Base-by-base conservation (phyloP, 2,888 invertebrate species). In the Ligdia adustata region DNA sequence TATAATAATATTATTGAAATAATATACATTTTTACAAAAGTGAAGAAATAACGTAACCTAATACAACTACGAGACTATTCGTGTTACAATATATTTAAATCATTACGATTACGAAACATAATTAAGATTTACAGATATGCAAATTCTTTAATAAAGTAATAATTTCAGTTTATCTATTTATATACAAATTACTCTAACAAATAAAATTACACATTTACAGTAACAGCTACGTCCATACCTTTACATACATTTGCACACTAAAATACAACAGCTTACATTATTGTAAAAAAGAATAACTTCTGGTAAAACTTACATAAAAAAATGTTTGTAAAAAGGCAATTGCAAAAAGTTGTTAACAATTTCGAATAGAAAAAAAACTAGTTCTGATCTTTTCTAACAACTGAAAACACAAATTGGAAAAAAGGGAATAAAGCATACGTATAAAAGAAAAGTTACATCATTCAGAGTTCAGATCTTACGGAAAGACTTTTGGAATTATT, bases 11-110 rank as follows among this genome's bases (percentile, higher is more conserved):
- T n/a, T 76, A 37, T 78, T 76, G 82, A 85, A 85, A 86, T n/a
- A n/a, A n/a, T 88, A 87, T 88, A 89, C 86, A 86, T 82, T 87
- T 85, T 81, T 88, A 87, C 85, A 88, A 79, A 80, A 16, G 16
- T 81, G 81, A 78, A 79, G 81, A 82, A 73, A 77, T 79, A 77
- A 79, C 74, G 57, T 53, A 45, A 60, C 69, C 72, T 66, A 73
- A 58, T 69, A 70, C 62, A 64, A 64, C 70, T 81, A 80, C 42
- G 60, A 74, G 72, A 76, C 79, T 80, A 77, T 69, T 67, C 55
- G 73, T 79, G 72, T 78, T 80, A 79, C 68, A 82, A 81, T 82
- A 84, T 79, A 82, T 75, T 79, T 84, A 82, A 78, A 68, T 55
- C 42, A 48, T 47, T 50, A 76, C 64, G 70, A 71, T 72, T 43